phyloP scores from a whole-genome alignment of 2,797 vertebrate genomes.

The Cuculus canorus region DNA sequence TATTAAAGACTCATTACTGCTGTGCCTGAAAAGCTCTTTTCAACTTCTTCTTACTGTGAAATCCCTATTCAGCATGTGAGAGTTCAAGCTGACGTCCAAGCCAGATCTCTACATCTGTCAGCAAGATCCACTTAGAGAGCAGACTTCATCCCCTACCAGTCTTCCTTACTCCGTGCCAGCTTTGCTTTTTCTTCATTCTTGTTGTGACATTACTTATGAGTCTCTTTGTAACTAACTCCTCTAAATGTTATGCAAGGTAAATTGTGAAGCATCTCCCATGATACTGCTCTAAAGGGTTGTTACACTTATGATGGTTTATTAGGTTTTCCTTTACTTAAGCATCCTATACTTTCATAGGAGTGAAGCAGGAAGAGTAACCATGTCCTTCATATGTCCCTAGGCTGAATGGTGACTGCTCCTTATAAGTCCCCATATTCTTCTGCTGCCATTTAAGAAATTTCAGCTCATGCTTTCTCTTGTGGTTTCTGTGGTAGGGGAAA shows the following conservation, averaged over 20 bases:
- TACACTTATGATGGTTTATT: background rate
- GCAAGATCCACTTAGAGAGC: background rate
- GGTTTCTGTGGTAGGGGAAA: background rate
- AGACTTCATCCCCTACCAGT: background rate
- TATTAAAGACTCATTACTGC: background rate
- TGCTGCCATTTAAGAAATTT: background rate
- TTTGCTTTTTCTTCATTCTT: background rate
- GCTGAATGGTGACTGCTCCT: background rate
- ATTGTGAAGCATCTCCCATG: background rate
- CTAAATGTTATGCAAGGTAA: background rate
- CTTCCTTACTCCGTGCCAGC: background rate
- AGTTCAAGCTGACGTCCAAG: background rate
- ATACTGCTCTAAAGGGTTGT: background rate
- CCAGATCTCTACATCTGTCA: background rate
- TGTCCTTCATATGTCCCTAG: background rate
- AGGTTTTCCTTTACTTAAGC: background rate
- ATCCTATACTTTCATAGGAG: background rate
- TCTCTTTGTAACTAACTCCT: background rate
- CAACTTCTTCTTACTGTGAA: background rate
- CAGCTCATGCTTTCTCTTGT: accelerated
- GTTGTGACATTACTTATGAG: background rate
- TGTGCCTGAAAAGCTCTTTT: background rate
- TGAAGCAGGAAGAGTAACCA: background rate
- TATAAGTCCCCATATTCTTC: background rate
- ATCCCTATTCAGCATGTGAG: background rate